Conservation (phyloP, 2,888 invertebrate species). For the Tetramorium bicarinatum region DNA sequence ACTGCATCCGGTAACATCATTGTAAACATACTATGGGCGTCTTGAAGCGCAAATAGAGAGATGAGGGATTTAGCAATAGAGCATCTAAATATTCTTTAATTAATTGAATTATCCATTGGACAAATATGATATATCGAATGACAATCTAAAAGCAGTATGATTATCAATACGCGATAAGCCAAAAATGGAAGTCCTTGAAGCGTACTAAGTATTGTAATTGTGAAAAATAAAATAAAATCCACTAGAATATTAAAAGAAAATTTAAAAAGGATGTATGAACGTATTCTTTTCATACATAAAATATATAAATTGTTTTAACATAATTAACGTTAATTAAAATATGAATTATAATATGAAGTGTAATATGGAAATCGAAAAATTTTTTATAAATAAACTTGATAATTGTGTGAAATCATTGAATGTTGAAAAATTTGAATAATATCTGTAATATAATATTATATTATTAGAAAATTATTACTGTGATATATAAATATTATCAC, state of each 20-base stretch:
- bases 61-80: not conserved
- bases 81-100: not conserved
- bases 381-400: no score
- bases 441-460: no score
- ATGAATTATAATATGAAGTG: no score
- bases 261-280: no score
- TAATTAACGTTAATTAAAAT: no score
- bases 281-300: not conserved
- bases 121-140: not conserved
- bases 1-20: not conserved
- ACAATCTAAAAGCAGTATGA: not conserved
- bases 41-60: not conserved
- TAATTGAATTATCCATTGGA: not conserved
- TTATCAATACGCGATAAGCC: not conserved
- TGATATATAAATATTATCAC: no score
- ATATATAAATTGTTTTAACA: no score
- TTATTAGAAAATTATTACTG: no score
- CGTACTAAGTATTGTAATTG: not conserved
- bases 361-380: no score
- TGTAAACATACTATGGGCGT: not conserved
- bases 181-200: not conserved
- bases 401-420: no score
- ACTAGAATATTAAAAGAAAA: not conserved
- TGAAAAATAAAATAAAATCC: not conserved
- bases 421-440: no score